These are phyloP conservation scores for Amazona guildingii DNA, from an alignment of 2,113 vertebrate genomes.

Conservation along the genomic window DNA sequence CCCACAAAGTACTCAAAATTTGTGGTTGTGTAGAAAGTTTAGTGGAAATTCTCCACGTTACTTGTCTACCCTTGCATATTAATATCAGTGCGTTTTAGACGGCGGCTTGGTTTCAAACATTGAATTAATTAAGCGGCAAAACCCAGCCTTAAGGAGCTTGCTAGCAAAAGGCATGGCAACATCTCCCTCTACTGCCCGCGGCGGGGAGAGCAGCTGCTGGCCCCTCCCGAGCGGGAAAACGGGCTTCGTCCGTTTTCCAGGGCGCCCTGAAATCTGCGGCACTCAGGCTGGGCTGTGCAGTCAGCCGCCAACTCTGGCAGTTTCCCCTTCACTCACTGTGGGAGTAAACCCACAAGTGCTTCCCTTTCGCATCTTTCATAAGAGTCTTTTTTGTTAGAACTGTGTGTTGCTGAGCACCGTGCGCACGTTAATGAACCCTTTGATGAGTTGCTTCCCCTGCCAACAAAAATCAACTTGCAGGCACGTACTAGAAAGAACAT, in stretches of 20 bases:
- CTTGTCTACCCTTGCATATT: conserved; percentile 51
- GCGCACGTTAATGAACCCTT: fast-evolving
- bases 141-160: not conserved
- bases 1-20: conserved; percentile 55
- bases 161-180: conserved; percentile 62
- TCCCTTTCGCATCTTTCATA: not conserved
- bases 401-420: not conserved
- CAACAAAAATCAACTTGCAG: not conserved
- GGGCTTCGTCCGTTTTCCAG: not conserved
- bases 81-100: conserved; percentile 68
- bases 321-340: not conserved
- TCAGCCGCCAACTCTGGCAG: fast-evolving
- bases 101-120: conserved; percentile 60
- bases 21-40: conserved; percentile 57
- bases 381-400: not conserved
- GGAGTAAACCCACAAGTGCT: not conserved
- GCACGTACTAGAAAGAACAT: not conserved
- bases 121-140: conserved; percentile 57
- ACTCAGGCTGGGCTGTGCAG: too few species aligned
- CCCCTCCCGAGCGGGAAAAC: fast-evolving
- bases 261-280: fast-evolving
- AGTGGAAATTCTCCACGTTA: conserved; percentile 70
- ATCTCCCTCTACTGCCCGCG: conserved; percentile 74
- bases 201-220: not conserved
- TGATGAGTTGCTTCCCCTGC: not conserved